A percentile compares a stretch with the other conserved stretches of the same genome.
These are phyloP conservation scores for Cryptocheilus praepositus DNA, from an alignment of 2,888 invertebrate genomes.

Conservation along the genomic window DNA sequence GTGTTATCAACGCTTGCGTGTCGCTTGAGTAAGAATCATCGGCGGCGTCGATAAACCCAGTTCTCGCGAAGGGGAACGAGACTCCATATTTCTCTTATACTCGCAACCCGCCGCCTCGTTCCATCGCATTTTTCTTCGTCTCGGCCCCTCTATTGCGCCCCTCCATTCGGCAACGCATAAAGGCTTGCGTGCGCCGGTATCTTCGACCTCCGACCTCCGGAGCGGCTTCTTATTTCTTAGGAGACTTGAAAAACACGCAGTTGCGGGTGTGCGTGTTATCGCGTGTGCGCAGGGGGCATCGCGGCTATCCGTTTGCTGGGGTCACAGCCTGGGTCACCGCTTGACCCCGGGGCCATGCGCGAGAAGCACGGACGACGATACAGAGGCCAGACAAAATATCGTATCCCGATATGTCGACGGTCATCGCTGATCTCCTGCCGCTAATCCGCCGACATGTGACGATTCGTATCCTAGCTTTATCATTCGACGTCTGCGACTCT, in stretches of 20 bases:
- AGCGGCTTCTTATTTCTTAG: conserved; percentile 62
- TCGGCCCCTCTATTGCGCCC: conserved; percentile 26
- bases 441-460: conserved; percentile 3
- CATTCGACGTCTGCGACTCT: neutral
- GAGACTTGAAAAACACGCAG: conserved; percentile 66
- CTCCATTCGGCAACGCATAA: conserved; percentile 52
- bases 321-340: conserved; percentile 55
- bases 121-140: conserved; percentile 47
- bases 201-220: conserved; percentile 59
- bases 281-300: conserved; percentile 72
- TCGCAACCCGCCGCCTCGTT: conserved; percentile 10
- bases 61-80: neutral
- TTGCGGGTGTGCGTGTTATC: conserved; percentile 65
- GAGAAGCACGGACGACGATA: conserved; percentile 39
- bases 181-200: conserved; percentile 70
- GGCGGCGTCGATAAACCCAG: conserved; percentile 1
- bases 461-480: no score
- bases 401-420: neutral
- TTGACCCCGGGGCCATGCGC: conserved; percentile 2
- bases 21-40: conserved; percentile 26
- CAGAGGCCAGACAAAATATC: conserved; percentile 40
- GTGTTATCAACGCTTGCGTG: conserved; percentile 40
- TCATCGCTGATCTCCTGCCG: neutral
- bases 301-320: conserved; percentile 66
- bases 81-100: neutral